These are phyloP conservation scores for Bujurquina vittata DNA, from an alignment of 2,113 vertebrate genomes.

Conservation along the genomic window DNA sequence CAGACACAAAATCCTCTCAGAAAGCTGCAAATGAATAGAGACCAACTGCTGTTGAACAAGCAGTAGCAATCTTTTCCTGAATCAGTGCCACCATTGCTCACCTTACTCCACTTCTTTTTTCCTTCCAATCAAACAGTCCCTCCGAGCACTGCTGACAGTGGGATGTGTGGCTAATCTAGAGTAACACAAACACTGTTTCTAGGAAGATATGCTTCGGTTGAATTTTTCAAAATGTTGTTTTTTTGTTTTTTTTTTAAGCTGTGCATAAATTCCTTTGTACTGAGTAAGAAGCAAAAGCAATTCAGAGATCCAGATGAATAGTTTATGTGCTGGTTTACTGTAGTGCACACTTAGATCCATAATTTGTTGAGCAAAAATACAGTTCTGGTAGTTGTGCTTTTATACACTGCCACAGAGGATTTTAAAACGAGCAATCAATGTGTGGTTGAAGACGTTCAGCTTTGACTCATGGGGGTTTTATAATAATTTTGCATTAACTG, in stretches of 20 bases:
- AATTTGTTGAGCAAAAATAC: not conserved
- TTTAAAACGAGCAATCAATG: not conserved
- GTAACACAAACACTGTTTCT: not conserved
- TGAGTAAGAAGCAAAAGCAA: not conserved
- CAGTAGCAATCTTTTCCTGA: not conserved
- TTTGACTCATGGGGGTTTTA: not conserved
- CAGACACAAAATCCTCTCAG: not conserved
- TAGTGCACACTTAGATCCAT: not conserved
- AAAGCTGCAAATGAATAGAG: not conserved
- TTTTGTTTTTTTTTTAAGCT: not conserved
- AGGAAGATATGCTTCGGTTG: not conserved
- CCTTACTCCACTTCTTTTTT: not conserved
- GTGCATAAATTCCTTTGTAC: not conserved
- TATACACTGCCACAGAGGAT: not conserved
- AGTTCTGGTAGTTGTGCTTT: not conserved
- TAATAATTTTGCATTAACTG: not conserved
- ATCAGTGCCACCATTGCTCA: not conserved
- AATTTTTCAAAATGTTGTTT: not conserved
- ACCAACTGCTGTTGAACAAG: not conserved
- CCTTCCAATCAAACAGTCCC: not conserved
- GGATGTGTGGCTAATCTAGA: not conserved
- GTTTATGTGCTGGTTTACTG: not conserved
- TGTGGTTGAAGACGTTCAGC: not conserved
- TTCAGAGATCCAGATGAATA: not conserved
- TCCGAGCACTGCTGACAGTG: not conserved